These are phyloP conservation scores for Chromoteleia sp. DNA, from an alignment of 2,888 invertebrate species.

Conservation along the genomic window DNA sequence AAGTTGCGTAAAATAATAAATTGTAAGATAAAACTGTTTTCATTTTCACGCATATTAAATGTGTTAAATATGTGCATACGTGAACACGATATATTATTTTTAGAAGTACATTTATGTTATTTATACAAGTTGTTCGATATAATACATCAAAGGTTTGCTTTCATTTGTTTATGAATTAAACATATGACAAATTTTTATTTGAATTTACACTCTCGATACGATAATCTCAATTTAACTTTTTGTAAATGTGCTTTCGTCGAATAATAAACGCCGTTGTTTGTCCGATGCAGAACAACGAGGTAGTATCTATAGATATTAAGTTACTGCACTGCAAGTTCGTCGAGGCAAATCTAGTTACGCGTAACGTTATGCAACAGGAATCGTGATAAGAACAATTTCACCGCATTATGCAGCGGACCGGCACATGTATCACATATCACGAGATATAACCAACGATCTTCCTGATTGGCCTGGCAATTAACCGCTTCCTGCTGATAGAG, in stretches of 20 bases:
- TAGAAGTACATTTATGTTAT: too few species aligned
- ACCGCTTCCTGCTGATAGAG: conserved; percentile 56
- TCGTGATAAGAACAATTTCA: conserved; percentile 67
- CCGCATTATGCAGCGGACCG: conserved; percentile 67
- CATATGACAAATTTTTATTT: too few species aligned
- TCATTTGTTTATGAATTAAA: too few species aligned
- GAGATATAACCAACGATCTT: conserved; percentile 63
- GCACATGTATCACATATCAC: conserved; percentile 64
- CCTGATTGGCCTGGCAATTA: conserved; percentile 64
- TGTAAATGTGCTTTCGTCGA: conserved; percentile 6
- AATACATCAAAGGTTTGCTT: too few species aligned
- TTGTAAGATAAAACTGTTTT: too few species aligned
- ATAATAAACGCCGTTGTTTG: conserved; percentile 42
- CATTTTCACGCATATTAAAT: too few species aligned
- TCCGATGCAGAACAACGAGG: conserved; percentile 34
- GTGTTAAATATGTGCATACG: too few species aligned
- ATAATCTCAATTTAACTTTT: conserved; percentile 3
- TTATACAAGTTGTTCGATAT: too few species aligned
- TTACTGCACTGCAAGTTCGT: conserved; percentile 53
- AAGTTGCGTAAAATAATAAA: too few species aligned
- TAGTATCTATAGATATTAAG: conserved; percentile 57
- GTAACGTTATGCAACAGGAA: conserved; percentile 68
- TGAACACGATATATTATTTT: too few species aligned
- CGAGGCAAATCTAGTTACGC: conserved; percentile 62
- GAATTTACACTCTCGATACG: neutral